Percentiles rank a stretch among this genome's conserved stretches.
These are phyloP conservation scores for Spea hammondii DNA, from an alignment of 2,797 vertebrate genomes.

Conservation along the genomic window DNA sequence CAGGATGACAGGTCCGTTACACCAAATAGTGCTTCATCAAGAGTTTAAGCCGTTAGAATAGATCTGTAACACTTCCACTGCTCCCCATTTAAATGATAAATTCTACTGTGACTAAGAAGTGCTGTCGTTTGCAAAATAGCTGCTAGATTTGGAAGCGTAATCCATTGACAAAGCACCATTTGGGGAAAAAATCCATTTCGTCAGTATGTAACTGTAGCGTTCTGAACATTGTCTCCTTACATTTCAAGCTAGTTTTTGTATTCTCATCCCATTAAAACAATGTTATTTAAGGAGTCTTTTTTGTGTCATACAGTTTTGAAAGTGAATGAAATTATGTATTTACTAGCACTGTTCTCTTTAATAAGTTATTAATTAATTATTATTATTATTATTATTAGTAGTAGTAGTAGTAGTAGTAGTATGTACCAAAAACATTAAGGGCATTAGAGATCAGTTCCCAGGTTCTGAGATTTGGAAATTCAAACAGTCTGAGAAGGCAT, in stretches of 20 bases:
- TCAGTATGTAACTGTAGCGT: not conserved
- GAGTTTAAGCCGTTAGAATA: not conserved
- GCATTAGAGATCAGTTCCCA: no score
- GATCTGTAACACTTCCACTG: not conserved
- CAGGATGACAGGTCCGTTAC: not conserved
- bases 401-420: no score
- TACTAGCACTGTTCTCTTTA: no score
- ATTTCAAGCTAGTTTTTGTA: not conserved
- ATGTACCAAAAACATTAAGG: no score
- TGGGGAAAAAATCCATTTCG: not conserved
- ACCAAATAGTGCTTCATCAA: conserved; percentile 1
- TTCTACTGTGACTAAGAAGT: not conserved
- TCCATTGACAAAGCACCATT: not conserved
- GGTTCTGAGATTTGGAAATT: no score
- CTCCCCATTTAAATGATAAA: conserved; percentile 1
- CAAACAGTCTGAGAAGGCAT: no score
- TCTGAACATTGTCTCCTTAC: not conserved
- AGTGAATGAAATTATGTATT: no score
- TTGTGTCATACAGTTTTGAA: no score
- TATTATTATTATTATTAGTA: no score
- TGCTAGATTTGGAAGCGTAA: not conserved
- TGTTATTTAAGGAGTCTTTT: not conserved
- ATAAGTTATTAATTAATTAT: no score
- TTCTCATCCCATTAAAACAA: not conserved
- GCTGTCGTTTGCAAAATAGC: not conserved